Conservation (phyloP, 2,888 invertebrate genomes). For the Seira ritae region DNA sequence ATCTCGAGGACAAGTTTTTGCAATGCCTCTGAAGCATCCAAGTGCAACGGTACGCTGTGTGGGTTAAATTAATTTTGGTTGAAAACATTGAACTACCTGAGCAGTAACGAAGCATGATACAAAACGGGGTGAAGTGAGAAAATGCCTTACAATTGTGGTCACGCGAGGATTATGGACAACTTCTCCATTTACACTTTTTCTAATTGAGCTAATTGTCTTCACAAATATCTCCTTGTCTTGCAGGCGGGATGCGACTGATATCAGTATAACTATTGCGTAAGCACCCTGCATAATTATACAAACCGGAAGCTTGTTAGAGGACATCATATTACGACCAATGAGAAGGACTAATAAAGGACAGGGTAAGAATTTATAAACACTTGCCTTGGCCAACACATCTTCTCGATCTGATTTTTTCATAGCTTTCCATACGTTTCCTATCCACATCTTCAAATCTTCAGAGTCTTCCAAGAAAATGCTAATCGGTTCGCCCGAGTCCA, state of each 20-base stretch:
- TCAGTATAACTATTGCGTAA: conserved; percentile 40
- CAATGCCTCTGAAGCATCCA: conserved; percentile 62
- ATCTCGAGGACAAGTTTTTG: conserved; percentile 56
- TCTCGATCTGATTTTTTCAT: conserved; percentile 51
- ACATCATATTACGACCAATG: too few relatives aligned
- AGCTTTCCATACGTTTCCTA: conserved; percentile 50
- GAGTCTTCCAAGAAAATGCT: conserved; percentile 33
- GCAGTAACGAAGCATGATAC: neutral
- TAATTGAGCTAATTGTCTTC: conserved; percentile 29
- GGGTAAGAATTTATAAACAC: too few relatives aligned
- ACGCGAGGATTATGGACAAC: conserved; percentile 60
- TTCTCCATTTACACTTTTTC: conserved; percentile 58
- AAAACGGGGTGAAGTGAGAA: neutral
- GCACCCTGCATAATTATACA: conserved; percentile 58
- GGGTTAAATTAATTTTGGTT: too few relatives aligned
- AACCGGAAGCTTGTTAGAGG: too few relatives aligned
- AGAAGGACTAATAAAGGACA: too few relatives aligned
- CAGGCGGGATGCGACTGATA: conserved; percentile 51
- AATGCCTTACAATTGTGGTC: conserved; percentile 53
- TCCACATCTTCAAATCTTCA: conserved; percentile 31
- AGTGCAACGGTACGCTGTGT: conserved; percentile 58
- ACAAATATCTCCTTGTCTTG: conserved; percentile 42
- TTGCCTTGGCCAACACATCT: conserved; percentile 59
- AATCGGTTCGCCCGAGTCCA: neutral
- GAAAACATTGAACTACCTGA: too few relatives aligned